These are phyloP conservation scores for Gibbula magus DNA, from an alignment of 2,888 invertebrate genomes.

Conservation along the genomic window DNA sequence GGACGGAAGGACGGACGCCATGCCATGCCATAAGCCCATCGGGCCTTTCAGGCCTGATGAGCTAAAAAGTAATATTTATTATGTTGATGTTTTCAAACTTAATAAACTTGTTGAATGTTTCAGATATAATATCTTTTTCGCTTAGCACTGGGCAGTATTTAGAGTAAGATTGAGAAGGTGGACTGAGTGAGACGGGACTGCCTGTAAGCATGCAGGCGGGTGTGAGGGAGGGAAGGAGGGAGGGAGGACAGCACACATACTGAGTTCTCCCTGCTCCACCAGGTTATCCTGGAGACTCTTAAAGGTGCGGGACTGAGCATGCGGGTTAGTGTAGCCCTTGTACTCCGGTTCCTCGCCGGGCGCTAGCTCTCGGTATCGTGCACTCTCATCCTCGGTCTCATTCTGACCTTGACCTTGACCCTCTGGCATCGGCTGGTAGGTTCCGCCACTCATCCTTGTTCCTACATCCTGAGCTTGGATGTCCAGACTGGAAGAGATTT, in stretches of 20 bases:
- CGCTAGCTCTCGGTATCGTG: slow-evolving; percentile 41
- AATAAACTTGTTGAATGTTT: too few relatives aligned
- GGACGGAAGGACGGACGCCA: too few relatives aligned
- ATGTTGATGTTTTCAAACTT: too few relatives aligned
- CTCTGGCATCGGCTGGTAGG: slow-evolving; percentile 53
- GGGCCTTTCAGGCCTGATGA: too few relatives aligned
- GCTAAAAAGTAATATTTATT: too few relatives aligned
- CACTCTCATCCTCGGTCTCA: slow-evolving; percentile 38
- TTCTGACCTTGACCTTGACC: background rate
- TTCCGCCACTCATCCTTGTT: slow-evolving; percentile 53
- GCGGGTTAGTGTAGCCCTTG: slow-evolving; percentile 36
- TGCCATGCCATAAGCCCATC: too few relatives aligned
- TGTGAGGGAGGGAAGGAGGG: background rate
- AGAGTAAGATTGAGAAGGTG: too few relatives aligned
- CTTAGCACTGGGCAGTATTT: too few relatives aligned
- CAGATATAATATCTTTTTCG: too few relatives aligned
- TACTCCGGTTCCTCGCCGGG: slow-evolving; percentile 24
- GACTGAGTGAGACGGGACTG: too few relatives aligned
- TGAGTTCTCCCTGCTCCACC: slow-evolving; percentile 40
- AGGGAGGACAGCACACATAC: too few relatives aligned
- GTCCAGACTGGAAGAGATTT: slow-evolving; percentile 52
- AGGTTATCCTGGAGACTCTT: slow-evolving; percentile 52
- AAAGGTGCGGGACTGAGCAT: slow-evolving; percentile 58
- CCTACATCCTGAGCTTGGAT: slow-evolving; percentile 53
- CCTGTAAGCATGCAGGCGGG: background rate